Percentiles rank a stretch among this genome's conserved stretches.
These are phyloP conservation scores for Cheilosia soror DNA, from an alignment of 2,888 invertebrate species.

Conservation along the genomic window DNA sequence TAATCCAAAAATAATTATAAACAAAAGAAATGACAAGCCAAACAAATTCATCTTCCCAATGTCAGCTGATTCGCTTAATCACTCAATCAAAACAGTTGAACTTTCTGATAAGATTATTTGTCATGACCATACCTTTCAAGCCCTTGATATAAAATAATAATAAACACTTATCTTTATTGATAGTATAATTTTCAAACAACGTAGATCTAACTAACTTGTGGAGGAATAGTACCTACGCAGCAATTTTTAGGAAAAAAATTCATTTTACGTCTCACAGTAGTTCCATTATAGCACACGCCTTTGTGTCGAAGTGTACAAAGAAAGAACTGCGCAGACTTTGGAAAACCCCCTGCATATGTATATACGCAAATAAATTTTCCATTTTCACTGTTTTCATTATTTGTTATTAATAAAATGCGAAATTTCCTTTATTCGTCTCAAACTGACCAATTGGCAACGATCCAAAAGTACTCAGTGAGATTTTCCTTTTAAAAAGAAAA, in stretches of 20 bases:
- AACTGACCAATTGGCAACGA: slow-evolving; percentile 57
- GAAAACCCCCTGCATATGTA: slow-evolving; percentile 43
- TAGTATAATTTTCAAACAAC: slow-evolving; percentile 9
- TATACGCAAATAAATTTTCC: slow-evolving; percentile 27
- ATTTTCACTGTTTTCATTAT: slow-evolving; percentile 34
- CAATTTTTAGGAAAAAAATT: slow-evolving; percentile 4
- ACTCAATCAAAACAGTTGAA: slow-evolving; percentile 11
- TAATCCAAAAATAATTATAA: not conserved
- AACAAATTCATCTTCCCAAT: not conserved
- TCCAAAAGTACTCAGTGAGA: slow-evolving; percentile 51
- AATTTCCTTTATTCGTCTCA: slow-evolving; percentile 61
- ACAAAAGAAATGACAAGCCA: slow-evolving; percentile 17
- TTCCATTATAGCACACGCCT: not conserved
- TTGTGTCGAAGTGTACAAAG: slow-evolving; percentile 27
- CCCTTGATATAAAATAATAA: slow-evolving; percentile 25
- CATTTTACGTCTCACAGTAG: slow-evolving; percentile 9
- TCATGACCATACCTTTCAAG: not conserved
- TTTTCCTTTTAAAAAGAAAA: slow-evolving; percentile 33
- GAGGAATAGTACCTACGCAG: slow-evolving; percentile 1
- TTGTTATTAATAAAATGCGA: slow-evolving; percentile 47
- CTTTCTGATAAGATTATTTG: slow-evolving; percentile 18
- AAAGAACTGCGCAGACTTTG: slow-evolving; percentile 43
- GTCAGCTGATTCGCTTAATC: not conserved
- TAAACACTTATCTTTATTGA: not conserved
- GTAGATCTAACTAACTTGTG: not conserved